Base-by-base conservation (phyloP, 2,113 vertebrate genomes). In the Tetraodon nigroviridis region DNA sequence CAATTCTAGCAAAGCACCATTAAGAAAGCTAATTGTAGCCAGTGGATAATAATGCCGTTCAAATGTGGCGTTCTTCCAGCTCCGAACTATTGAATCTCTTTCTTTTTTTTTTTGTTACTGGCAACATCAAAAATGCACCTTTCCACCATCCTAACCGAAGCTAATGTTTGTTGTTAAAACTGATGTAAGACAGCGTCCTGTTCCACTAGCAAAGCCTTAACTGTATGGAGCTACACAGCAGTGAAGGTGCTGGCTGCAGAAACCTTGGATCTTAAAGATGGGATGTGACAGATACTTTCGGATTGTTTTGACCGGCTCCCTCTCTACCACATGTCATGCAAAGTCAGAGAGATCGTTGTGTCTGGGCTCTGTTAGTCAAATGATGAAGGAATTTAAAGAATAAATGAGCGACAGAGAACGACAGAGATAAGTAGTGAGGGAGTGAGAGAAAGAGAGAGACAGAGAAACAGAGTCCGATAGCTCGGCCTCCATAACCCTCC, bases 281-380 rank as follows among this genome's bases (percentile, higher is more conserved):
- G 73, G 76, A 88, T 85, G 78, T 73, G 81, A 84, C 83, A 73
- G 89, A 88, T 73, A 75, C 84, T 85, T 88, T 85, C 70, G 81
- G 82, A 86, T 84, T 82, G 81, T 80, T 87, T 76, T 67, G 80
- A 87, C 80, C 72, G 72, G 70, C 82, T 87, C 84, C 86, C 79
- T 83, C 80, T 86, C 71, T 76, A 84, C 88, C 89, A 89, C 85
- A 90, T 88, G 70, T 90, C 89, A 92, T 91, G 90, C 90, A 90
- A 91, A 89, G 87, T 72, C 65, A 65, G 75, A 81, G 76, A 84
- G 78, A 83, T 76, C 44, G 69, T 81, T 80, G 82, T 82, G 78
- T 85, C 84, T 84, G 83, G 79, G 81, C 84, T 91, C 84, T 87
- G 87, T 75, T 86, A 86, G 86, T 83, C 83, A 84, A 88, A 89